Conservation (phyloP, 1,140 invertebrate species). For the Homarus americanus region DNA sequence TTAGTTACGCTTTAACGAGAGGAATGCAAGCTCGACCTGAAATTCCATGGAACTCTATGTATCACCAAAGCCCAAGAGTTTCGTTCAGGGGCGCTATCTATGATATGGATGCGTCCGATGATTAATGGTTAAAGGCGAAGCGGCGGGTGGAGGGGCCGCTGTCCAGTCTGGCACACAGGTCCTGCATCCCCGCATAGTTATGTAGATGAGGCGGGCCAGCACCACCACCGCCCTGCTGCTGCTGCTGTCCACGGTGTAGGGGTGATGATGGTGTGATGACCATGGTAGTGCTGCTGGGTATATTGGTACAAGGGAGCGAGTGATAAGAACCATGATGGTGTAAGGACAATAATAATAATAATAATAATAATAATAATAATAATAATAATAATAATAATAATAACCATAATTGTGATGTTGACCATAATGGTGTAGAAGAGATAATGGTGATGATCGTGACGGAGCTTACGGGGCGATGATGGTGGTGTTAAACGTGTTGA, state of each 20-base stretch:
- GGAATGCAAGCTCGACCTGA: conserved; percentile 66
- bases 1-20: conserved; percentile 72
- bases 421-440: background rate
- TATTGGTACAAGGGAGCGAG: no score
- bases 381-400: no score
- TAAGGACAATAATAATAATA: no score
- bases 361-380: no score
- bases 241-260: background rate
- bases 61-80: conserved; percentile 35
- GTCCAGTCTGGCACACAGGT: conserved; percentile 64
- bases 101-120: conserved; percentile 56
- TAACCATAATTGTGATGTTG: no score
- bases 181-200: conserved; percentile 68
- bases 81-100: conserved; percentile 39
- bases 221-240: conserved; percentile 23
- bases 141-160: background rate
- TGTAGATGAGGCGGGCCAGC: conserved; percentile 60
- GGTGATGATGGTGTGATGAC: background rate
- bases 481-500: background rate
- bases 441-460: background rate
- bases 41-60: conserved; percentile 52
- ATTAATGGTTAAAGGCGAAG: conserved; percentile 64
- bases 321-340: no score
- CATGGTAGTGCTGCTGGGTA: conserved; percentile 3
- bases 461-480: no score